A percentile compares a stretch with the other conserved stretches of the same genome.
These are phyloP conservation scores for Sminthurinus aureus DNA, from an alignment of 2,888 invertebrate genomes.

Conservation along the genomic window DNA sequence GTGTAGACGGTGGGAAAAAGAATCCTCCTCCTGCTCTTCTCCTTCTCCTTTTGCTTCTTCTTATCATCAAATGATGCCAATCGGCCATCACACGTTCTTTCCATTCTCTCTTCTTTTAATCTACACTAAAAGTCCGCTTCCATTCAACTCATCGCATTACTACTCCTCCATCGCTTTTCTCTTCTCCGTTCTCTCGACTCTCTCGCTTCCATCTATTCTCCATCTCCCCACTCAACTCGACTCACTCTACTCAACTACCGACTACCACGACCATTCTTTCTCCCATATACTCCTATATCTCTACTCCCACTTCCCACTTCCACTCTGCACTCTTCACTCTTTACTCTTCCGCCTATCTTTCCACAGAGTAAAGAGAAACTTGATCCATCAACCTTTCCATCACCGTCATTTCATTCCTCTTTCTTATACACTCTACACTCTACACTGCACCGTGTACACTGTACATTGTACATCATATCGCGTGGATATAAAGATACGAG, in stretches of 20 bases:
- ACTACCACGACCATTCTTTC: too few relatives aligned
- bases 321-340: slow-evolving; percentile 17
- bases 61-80: slow-evolving; percentile 1
- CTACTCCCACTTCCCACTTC: neutral
- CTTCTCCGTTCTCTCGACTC: slow-evolving; percentile 18
- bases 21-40: neutral
- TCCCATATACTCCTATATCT: too few relatives aligned
- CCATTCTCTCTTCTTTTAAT: slow-evolving; percentile 15
- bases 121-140: slow-evolving; percentile 12
- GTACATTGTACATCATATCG: neutral
- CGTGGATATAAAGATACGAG: neutral
- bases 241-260: too few relatives aligned
- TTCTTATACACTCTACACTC: neutral
- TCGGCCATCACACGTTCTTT: neutral
- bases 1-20: neutral
- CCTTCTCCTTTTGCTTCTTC: neutral
- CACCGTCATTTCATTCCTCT: neutral
- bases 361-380: slow-evolving; percentile 9
- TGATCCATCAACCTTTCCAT: slow-evolving; percentile 7
- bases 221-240: too few relatives aligned
- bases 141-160: slow-evolving; percentile 17
- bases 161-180: neutral
- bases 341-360: slow-evolving; percentile 7
- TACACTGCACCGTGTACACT: too few relatives aligned
- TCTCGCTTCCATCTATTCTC: too few relatives aligned